These are phyloP conservation scores for Hassar affinis DNA, from an alignment of 2,113 vertebrate genomes.

Conservation along the genomic window DNA sequence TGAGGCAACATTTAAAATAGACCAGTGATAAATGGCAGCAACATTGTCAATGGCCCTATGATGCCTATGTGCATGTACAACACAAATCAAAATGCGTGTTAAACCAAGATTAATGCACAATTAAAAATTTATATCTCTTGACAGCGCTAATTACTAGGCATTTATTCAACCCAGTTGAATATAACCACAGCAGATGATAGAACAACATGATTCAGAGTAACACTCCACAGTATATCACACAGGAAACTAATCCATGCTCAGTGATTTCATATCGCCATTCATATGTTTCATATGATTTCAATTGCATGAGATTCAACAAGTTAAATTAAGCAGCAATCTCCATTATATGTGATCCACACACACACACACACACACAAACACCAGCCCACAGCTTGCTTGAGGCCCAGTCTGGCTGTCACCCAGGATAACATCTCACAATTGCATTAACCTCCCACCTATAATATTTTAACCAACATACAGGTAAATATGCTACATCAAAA, in stretches of 20 bases:
- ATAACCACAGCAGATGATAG: neutral
- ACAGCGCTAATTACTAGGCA: too few relatives aligned
- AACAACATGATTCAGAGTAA: too few relatives aligned
- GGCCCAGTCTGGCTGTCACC: slow-evolving; percentile 25
- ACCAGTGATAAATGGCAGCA: too few relatives aligned
- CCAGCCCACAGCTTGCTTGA: too few relatives aligned
- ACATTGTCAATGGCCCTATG: too few relatives aligned
- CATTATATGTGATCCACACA: neutral
- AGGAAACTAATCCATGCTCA: slow-evolving; percentile 24
- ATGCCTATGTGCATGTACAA: too few relatives aligned
- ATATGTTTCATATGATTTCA: slow-evolving; percentile 9
- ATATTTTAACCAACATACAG: slow-evolving; percentile 25
- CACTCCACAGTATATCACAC: too few relatives aligned
- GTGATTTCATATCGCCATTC: neutral
- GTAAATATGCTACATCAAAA: neutral
- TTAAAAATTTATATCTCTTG: too few relatives aligned
- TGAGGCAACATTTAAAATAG: too few relatives aligned
- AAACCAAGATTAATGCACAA: too few relatives aligned
- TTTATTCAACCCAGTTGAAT: neutral
- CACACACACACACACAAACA: too few relatives aligned
- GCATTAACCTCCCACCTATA: neutral
- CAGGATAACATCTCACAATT: slow-evolving; percentile 2
- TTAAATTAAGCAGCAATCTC: slow-evolving; percentile 20
- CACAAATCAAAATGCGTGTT: too few relatives aligned
- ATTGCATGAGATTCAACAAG: neutral